Base-by-base conservation (phyloP, 2,113 vertebrate genomes). In the Xyrauchen texanus region DNA sequence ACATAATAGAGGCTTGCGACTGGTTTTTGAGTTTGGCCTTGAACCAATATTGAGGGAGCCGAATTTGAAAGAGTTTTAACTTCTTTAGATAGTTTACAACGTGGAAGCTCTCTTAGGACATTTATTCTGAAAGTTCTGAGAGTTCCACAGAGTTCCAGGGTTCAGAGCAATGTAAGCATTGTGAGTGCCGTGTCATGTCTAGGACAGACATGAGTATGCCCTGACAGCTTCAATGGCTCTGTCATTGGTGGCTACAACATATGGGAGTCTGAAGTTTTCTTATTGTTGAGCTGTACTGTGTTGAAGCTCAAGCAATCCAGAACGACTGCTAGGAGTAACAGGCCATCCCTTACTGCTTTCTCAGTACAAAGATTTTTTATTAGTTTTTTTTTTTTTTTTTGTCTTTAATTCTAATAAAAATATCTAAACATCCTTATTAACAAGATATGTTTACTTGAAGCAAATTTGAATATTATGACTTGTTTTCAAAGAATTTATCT, bases 61-160 rank as follows among this genome's bases (percentile, higher is more conserved):
- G 5, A 21, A 45, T 21, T 47, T 66, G 10, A 64, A 60, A 66
- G 12, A 55, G 70, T 51, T 67, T 80, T 73, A 61, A 42, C 15
- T 9, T 80, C 62, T 73, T 73, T 15, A 67, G 69, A 67, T 49
- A 67, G 78, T 67, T 76, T 81, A 81, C 79, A 80, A 42, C 3
- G 0, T 74, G 52, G 44, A 42, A 42, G 64, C 0, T 76, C 65
- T 81, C 79, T 62, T 44, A 51, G 64, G 53, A 3, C 8, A 2
- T 42, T 65, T 57, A 10, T 57, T 66, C 51, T 72, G 15, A 34
- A 67, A 67, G 46, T 68, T 74, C 55, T 45, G 34, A 13, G 44
- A 47, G 45, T 60, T 73, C 12, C 21, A 71, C 21, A 65, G 62
- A 51, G 58, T 74, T 74, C 11, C 45, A 4, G 57, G 10, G 4